Evolutionary conservation across 2,113 vertebrate species (phyloP), one percentile per base, ranked within the genome.

Genomic region (Cyanoderma ruficeps): DNA sequence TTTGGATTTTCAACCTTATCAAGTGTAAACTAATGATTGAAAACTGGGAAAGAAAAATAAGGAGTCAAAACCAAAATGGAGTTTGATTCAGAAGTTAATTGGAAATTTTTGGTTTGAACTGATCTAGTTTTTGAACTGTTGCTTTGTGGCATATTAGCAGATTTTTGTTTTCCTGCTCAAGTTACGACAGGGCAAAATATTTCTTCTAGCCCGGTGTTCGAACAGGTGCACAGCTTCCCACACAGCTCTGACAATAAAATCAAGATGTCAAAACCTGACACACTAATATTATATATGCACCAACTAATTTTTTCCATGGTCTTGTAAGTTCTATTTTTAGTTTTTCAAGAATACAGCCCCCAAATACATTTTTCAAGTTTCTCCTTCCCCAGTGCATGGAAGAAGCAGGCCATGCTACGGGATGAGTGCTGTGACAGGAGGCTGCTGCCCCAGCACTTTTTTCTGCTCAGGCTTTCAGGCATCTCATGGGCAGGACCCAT

Each of bases 401-500:
- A 69, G 59, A 88, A 90, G 21, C 16, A 33, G 30, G 39, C 46
- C 42, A 23, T 11, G 9, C 15, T 20, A 13, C 21, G 25, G 39
- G 63, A 50, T 46, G 25, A 72, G 35, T 22, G 59, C 39, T 2
- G 0, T 33, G 42, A 35, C 42, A 28, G 3, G 3, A 23, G n/a
- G 52, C 64, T 78, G 21, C 22, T 56, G 25, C 69, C 33, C 42
- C 10, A 50, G 33, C 23, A 46, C 28, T 77, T 46, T 31, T 33
- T 56, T 74, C 55, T 59, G 39, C 50, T 79, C 59, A 90, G 91
- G 37, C 30, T 84, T 74, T 71, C 56, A 18, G 13, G 16, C n/a
- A 31, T 2, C 5, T 72, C 1, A 0, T 35, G 60, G 33, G 15
- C 21, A 70, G 37, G 39, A 71, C 35, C 15, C 6, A 1, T 3